A percentile compares a stretch with the other conserved stretches of the same genome.
These are phyloP conservation scores for Metacarcinus magister DNA, from an alignment of 2,888 invertebrate species.

Conservation along the genomic window DNA sequence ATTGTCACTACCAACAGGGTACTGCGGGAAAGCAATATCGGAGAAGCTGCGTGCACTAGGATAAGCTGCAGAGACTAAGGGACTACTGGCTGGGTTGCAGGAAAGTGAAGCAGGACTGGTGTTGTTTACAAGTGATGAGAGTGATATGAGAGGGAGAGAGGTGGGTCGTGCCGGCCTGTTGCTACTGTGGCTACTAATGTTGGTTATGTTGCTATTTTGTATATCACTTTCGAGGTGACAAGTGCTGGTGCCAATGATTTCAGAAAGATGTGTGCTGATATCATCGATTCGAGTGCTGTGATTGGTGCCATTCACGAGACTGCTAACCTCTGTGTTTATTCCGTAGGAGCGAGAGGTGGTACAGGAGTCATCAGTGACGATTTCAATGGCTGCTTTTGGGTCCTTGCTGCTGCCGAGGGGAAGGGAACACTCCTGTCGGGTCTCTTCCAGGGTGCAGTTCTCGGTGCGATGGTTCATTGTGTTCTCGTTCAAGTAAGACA, in stretches of 20 bases:
- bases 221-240: not conserved
- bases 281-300: slow-evolving; percentile 20
- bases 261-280: not conserved
- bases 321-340: slow-evolving; percentile 55
- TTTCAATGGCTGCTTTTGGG: not conserved
- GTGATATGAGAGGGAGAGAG: slow-evolving; percentile 70
- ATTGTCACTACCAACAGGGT: not conserved
- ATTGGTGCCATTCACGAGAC: not conserved
- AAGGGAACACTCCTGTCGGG: not conserved
- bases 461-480: slow-evolving; percentile 27
- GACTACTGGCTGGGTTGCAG: not conserved
- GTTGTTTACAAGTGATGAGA: slow-evolving; percentile 66
- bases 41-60: slow-evolving; percentile 44
- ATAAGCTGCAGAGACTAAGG: not conserved
- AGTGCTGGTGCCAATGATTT: slow-evolving; percentile 17
- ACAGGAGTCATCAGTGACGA: not conserved
- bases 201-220: slow-evolving; percentile 5
- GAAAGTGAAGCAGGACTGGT: slow-evolving; percentile 42
- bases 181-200: slow-evolving; percentile 1
- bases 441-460: not conserved
- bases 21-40: slow-evolving; percentile 28
- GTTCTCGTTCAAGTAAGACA: slow-evolving; percentile 45
- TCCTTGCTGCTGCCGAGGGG: not conserved
- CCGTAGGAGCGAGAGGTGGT: not conserved
- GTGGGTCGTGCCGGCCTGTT: slow-evolving; percentile 74